A percentile compares a stretch with the other conserved stretches of the same genome.
Evolutionary conservation across 2,797 vertebrate genomes (phyloP).

Genomic region (Brotula barbata): DNA sequence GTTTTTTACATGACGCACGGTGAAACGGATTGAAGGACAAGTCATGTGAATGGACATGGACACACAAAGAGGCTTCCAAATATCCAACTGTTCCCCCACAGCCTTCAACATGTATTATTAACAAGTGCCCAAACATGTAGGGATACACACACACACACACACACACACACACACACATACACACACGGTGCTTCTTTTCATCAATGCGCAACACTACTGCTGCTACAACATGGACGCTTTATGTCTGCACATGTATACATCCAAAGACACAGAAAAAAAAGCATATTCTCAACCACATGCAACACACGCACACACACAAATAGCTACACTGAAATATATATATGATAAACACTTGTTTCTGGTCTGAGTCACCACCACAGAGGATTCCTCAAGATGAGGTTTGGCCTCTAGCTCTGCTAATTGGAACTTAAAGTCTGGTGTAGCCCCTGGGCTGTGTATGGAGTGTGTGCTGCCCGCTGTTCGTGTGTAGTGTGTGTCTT

Average conservation of each 20-base stretch:
- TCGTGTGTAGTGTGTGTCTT: slow-evolving; percentile 13
- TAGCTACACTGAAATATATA: slow-evolving; percentile 37
- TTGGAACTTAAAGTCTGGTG: slow-evolving; percentile 81
- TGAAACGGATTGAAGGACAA: slow-evolving; percentile 52
- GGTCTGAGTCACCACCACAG: slow-evolving; percentile 68
- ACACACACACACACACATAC: background rate
- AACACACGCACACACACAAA: slow-evolving; percentile 23
- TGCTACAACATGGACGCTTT: slow-evolving; percentile 15
- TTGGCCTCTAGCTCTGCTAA: slow-evolving; percentile 81
- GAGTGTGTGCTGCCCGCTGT: slow-evolving; percentile 50
- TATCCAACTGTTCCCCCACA: no score
- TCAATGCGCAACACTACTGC: slow-evolving; percentile 6
- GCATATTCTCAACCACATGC: slow-evolving; percentile 14
- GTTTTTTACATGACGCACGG: no score
- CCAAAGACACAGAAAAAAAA: slow-evolving; percentile 3
- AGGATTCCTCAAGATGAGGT: slow-evolving; percentile 76
- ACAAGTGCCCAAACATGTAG: background rate
- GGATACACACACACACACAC: background rate
- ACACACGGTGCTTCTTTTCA: slow-evolving; percentile 9
- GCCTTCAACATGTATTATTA: no score
- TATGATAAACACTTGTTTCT: slow-evolving; percentile 69
- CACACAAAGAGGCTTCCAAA: background rate
- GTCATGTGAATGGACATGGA: slow-evolving; percentile 12
- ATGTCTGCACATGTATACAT: background rate
- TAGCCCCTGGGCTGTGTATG: slow-evolving; percentile 73